These are phyloP conservation scores for Ditula angustiorana DNA, from an alignment of 2,888 invertebrate species.

Conservation along the genomic window DNA sequence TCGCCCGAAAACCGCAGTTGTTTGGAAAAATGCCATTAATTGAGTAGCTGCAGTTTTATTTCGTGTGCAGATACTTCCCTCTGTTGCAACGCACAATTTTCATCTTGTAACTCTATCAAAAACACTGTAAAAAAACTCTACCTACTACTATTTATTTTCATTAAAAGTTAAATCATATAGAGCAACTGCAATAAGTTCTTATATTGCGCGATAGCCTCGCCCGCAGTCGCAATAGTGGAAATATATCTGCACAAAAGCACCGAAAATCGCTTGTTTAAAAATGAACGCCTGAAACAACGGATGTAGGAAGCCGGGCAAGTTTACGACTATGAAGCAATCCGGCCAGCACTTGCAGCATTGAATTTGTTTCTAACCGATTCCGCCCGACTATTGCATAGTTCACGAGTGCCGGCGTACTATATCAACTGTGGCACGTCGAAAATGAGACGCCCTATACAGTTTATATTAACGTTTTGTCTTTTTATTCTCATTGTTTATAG, in stretches of 20 bases:
- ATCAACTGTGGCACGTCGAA: conserved; percentile 59
- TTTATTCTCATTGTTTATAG: neutral
- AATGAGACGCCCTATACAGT: conserved; percentile 54
- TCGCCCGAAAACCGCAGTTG: conserved; percentile 6
- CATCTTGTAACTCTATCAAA: too few species aligned
- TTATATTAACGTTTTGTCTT: conserved; percentile 37
- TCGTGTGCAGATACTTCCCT: neutral
- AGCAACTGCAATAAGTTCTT: conserved; percentile 14
- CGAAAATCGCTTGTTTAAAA: conserved; percentile 74
- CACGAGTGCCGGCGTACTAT: conserved; percentile 64
- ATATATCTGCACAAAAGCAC: conserved; percentile 53
- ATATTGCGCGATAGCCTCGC: conserved; percentile 46
- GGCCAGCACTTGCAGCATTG: conserved; percentile 57
- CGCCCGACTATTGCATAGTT: conserved; percentile 66
- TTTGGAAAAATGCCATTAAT: conserved; percentile 33
- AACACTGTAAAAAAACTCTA: too few species aligned
- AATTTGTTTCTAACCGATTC: conserved; percentile 72
- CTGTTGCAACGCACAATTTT: neutral
- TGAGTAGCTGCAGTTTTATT: neutral
- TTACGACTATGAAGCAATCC: conserved; percentile 69
- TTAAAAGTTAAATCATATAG: neutral
- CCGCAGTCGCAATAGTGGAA: conserved; percentile 52
- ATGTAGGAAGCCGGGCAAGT: conserved; percentile 65
- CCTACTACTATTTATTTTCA: neutral
- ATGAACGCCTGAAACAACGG: conserved; percentile 65